Evolutionary conservation across 1,140 invertebrate species (phyloP).

Genomic region (Orussus abietinus): DNA sequence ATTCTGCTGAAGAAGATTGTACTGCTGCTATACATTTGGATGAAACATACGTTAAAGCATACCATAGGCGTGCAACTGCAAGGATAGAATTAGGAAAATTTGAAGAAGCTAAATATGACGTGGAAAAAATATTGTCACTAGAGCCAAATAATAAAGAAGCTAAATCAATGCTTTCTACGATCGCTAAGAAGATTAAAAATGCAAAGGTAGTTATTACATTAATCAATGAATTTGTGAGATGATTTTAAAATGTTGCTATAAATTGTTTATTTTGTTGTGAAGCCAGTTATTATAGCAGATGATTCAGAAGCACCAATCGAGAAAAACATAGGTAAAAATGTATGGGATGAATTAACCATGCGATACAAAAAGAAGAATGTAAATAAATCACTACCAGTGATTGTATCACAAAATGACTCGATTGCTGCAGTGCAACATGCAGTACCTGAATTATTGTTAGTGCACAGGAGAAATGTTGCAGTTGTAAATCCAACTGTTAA

Average conservation of each 20-base stretch:
- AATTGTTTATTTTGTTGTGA: slow-evolving; percentile 8
- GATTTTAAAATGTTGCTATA: slow-evolving; percentile 6
- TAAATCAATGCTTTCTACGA: slow-evolving; percentile 55
- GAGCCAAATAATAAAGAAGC: slow-evolving; percentile 70
- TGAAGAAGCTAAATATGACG: slow-evolving; percentile 64
- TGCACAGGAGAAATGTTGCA: too few relatives aligned
- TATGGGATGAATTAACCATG: slow-evolving; percentile 23
- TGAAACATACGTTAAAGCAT: slow-evolving; percentile 74
- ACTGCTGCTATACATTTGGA: slow-evolving; percentile 68
- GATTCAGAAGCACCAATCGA: slow-evolving; percentile 13
- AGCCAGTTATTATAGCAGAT: slow-evolving; percentile 17
- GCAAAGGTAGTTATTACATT: slow-evolving; percentile 30
- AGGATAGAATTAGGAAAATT: slow-evolving; percentile 61
- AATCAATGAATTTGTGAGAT: slow-evolving; percentile 5
- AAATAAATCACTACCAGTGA: too few relatives aligned
- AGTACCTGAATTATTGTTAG: too few relatives aligned
- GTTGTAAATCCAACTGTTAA: slow-evolving; percentile 60
- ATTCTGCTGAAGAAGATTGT: slow-evolving; percentile 74
- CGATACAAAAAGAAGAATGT: too few relatives aligned
- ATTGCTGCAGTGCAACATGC: too few relatives aligned
- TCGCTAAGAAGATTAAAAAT: slow-evolving; percentile 55
- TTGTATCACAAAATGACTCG: too few relatives aligned
- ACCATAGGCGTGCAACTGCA: slow-evolving; percentile 69
- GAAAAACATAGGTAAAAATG: slow-evolving; percentile 26
- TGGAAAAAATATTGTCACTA: slow-evolving; percentile 62